Evolutionary conservation across 2,797 vertebrate species (phyloP).

Genomic region (Hemibagrus guttatus): DNA sequence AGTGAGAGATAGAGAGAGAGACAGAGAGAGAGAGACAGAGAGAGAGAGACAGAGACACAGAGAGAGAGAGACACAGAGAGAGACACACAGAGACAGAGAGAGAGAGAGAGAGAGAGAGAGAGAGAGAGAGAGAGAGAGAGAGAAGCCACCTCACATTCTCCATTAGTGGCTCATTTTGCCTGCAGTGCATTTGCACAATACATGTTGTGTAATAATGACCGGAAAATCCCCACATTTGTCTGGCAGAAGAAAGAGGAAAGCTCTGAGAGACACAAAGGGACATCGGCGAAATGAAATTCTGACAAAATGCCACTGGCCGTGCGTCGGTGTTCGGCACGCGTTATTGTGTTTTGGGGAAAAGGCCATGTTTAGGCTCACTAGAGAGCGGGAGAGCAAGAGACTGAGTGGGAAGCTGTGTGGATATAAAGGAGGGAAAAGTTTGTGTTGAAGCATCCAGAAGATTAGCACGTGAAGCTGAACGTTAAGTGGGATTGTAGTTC

Average conservation of each 20-base stretch:
- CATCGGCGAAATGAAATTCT: constrained; percentile 7
- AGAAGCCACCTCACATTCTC: background rate
- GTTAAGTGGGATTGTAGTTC: background rate
- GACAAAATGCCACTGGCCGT: background rate
- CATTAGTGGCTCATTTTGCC: background rate
- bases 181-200: background rate
- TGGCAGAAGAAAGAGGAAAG: constrained; percentile 5
- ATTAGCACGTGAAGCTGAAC: background rate
- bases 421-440: background rate
- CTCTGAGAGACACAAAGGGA: constrained; percentile 3
- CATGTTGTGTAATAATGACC: constrained; percentile 43
- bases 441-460: background rate
- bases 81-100: background rate
- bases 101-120: background rate
- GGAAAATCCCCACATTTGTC: constrained; percentile 33
- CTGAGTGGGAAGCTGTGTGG: background rate
- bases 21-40: background rate
- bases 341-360: background rate
- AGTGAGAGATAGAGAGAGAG: background rate
- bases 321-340: background rate
- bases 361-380: background rate
- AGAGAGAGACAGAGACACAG: background rate
- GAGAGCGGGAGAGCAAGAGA: background rate
- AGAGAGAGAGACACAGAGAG: constrained; percentile 3
- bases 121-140: constrained; percentile 3